These are phyloP conservation scores for Stenolophus ochropezus DNA, from an alignment of 2,888 invertebrate species.

Conservation along the genomic window DNA sequence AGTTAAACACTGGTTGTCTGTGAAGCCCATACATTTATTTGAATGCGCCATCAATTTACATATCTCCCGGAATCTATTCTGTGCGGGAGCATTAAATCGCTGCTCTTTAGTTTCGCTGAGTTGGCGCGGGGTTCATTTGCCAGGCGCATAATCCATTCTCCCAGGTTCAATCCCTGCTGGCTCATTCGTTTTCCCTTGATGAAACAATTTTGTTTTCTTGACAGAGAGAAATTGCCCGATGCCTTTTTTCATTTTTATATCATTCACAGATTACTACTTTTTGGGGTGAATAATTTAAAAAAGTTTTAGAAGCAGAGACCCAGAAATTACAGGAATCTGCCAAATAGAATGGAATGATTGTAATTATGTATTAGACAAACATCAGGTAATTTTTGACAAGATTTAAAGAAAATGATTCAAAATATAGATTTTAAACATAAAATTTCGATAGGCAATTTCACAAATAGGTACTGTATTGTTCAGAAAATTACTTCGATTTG, in stretches of 20 bases:
- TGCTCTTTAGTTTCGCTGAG: slow-evolving; percentile 46
- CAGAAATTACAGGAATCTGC: too few relatives aligned
- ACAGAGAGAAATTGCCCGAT: slow-evolving; percentile 38
- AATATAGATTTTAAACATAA: too few relatives aligned
- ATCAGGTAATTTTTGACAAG: too few relatives aligned
- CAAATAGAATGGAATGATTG: too few relatives aligned
- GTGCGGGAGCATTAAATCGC: slow-evolving; percentile 15
- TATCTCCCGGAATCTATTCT: slow-evolving; percentile 31
- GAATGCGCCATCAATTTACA: slow-evolving; percentile 50
- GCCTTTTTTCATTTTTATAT: slow-evolving; percentile 47
- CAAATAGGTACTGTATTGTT: too few relatives aligned
- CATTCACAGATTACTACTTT: slow-evolving; percentile 48
- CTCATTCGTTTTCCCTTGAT: slow-evolving; percentile 14
- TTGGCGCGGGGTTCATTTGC: slow-evolving; percentile 7
- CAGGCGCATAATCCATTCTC: slow-evolving; percentile 7
- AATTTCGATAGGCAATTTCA: too few relatives aligned
- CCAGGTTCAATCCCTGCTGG: neutral
- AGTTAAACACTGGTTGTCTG: slow-evolving; percentile 41
- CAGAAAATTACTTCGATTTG: too few relatives aligned
- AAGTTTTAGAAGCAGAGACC: too few relatives aligned
- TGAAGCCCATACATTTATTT: slow-evolving; percentile 40
- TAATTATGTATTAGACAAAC: too few relatives aligned
- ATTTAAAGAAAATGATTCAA: too few relatives aligned
- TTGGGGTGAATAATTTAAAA: slow-evolving; percentile 56
- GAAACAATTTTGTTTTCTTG: slow-evolving; percentile 50